Base-by-base conservation (phyloP, 2,113 vertebrate genomes). In the Piprites chloris region DNA sequence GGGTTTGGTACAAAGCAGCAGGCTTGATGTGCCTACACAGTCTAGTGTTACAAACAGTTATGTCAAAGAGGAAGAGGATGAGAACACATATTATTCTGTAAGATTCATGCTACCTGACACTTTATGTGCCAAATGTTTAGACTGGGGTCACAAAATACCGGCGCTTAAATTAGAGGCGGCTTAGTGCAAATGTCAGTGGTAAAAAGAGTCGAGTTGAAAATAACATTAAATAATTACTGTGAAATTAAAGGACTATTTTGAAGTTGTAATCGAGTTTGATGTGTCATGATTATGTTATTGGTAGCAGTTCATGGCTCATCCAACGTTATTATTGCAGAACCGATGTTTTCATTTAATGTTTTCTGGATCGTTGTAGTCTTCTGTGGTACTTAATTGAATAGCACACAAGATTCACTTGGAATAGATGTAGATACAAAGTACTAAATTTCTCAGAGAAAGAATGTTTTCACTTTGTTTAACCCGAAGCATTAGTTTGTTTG, bases 331-430 rank as follows among this genome's bases (percentile, higher is more conserved):
- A 89, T 61, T 58, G 68, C 27, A 69, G 74, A 81, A 93, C 88
- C 52, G 0, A 91, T 91, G 74, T 83, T 89, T 94, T 86, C 53
- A 69, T 87, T 93, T 96, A 61, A 72, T 66, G 65, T 91, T 95
- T 80, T 85, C 87, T 93, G 90, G 78, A 96, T 92, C n/a, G 35
- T 90, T 90, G 69, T 76, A 79, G 59, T 94, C 75, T 44, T 85
- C 73, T 85, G 87, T 95, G 39, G 55, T 95, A 63, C 58, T 94
- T 94, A 97, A 97, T 89, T 93, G 58, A 90, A 90, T 93, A 88
- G 94, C 93, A 35, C 28, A 41, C 59, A 61, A 94, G 76, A 84
- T 89, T 75, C 46, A 63, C 68, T 86, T 80, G 41, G 56, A 96
- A 92, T 87, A 78, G 55, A 86, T 59, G 77, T 65, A 87, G 46